These are phyloP conservation scores for Perca fluviatilis DNA, from an alignment of 2,113 vertebrate species.

Conservation along the genomic window DNA sequence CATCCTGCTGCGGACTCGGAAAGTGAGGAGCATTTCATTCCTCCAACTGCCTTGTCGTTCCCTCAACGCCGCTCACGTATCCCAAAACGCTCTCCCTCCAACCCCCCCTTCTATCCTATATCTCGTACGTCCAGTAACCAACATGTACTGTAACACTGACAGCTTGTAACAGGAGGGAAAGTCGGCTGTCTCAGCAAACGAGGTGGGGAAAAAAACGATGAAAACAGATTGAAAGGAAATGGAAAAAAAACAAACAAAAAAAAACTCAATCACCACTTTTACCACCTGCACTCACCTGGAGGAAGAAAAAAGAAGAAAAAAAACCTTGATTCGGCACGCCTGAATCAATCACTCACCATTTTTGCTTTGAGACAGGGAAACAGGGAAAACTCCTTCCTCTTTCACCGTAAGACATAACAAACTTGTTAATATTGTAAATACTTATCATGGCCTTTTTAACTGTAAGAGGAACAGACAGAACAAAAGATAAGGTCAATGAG, in stretches of 20 bases:
- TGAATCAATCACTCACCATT: constrained; percentile 59
- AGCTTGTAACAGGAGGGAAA: not conserved
- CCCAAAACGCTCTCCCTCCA: not conserved
- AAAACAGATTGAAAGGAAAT: not conserved
- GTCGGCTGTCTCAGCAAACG: not conserved
- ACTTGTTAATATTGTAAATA: constrained; percentile 98
- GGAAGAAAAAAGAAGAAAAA: not conserved
- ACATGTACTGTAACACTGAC: constrained; percentile 77
- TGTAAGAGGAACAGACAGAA: constrained; percentile 75
- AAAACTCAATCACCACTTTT: constrained; percentile 36
- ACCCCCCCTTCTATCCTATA: not conserved
- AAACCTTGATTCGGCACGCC: not conserved
- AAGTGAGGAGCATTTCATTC: constrained; percentile 8
- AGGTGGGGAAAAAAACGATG: not conserved
- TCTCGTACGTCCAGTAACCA: constrained; percentile 45
- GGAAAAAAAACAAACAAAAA: not conserved
- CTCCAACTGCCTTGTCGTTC: constrained; percentile 15
- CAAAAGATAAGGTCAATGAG: constrained; percentile 73
- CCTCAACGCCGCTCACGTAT: not conserved
- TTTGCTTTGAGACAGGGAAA: not conserved
- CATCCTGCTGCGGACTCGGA: not conserved
- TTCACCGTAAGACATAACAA: constrained; percentile 60
- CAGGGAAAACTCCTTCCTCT: not conserved
- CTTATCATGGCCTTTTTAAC: constrained; percentile 93
- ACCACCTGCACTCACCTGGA: constrained; percentile 30